Base-by-base conservation (phyloP, 2,888 invertebrate genomes). In the Xestia xanthographa region DNA sequence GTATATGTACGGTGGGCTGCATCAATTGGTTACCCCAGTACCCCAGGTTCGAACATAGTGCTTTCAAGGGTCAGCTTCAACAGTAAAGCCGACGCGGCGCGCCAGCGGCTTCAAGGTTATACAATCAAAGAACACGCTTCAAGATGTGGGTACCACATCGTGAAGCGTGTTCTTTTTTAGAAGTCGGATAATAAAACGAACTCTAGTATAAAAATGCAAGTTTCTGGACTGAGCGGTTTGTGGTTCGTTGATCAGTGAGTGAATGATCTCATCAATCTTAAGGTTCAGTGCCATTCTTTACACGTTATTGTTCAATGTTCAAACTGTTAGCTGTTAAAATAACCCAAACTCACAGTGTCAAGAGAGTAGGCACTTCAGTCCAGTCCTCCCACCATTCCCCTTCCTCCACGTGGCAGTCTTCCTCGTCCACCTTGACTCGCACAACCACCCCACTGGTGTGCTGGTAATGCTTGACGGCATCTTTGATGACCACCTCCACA, bases 351-450 rank as follows among this genome's bases (percentile, higher is more conserved):
- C 76, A 96, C 96, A 96, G 81, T 56, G 96, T 96, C 89, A 95
- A 83, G 79, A 96, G 66, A 26, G 95, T 95, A 4, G 96, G 95
- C 58, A 93, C 73, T 77, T 95, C 95, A 79, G 93, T 72, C 95
- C 95, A 96, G 9, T 92, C 90, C 5, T 94, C 92, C 94, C 93
- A 95, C 90, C 92, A 95, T 20, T 91, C 91, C 8, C 89, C 94
- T 12, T 95, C 95, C 62, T 96, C 96, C 2, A 96, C 95, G 83
- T 97, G 97, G 85, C 98, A 98, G 93, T 98, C 97, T 20, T 96
- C 93, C 14, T 97, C 97, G 80, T 97, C 97, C 26, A 98, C 97
- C 87, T 98, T 97, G 87, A 98, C 97, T 87, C 95, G 95, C 75
- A 98, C 91, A 58, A 97, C 97, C 20, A 97, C 92, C 0, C 97